Evolutionary conservation across 1,140 invertebrate species (phyloP), one percentile per base, ranked within the genome.

Genomic region (Zaprionus camerounensis): DNA sequence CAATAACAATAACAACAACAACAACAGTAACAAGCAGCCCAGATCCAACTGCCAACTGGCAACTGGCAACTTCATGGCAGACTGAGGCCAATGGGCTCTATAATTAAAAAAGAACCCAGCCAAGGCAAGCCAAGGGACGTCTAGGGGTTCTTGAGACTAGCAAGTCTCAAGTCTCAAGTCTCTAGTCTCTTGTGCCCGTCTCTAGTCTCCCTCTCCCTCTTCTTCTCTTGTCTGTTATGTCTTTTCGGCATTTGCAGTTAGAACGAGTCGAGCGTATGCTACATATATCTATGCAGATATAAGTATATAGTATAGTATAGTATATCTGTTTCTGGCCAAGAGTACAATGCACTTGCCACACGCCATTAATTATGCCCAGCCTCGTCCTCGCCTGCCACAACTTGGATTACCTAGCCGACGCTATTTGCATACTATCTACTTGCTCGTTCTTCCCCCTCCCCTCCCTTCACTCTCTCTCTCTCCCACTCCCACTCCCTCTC

Each of bases 271-370:
- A n/a, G 6, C 34, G 15, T 58, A 22, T 51, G 13, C 51, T 24
- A 64, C 28, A 70, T 11, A 62, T 11, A 73, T 12, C 31, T 34
- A 38, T 7, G 34, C 11, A 12, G 4, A 49, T 6, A 56, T 62
- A 66, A 34, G 34, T 56, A 56, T 56, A 56, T 55, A 22, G 17
- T 1, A 0, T 11, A 24, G 12, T 13, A 5, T 11, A 12, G 6
- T 13, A 31, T 56, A 57, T 55, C 61, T 65, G 13, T 34, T 26
- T 26, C 41, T 49, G 53, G 20, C 22, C 28, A 26, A 81, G 78
- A 80, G 85, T 90, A 82, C 85, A 90, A 91, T 90, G 85, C 78
- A 90, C 85, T 82, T 78, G 82, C 86, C 86, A 90, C 86, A 90
- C 85, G 82, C 82, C 85, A 90, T 90, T 90, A 90, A 90, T 90